phyloP scores from a whole-genome alignment of 2,113 vertebrate genomes.

The Chlorodrepanis virens region DNA sequence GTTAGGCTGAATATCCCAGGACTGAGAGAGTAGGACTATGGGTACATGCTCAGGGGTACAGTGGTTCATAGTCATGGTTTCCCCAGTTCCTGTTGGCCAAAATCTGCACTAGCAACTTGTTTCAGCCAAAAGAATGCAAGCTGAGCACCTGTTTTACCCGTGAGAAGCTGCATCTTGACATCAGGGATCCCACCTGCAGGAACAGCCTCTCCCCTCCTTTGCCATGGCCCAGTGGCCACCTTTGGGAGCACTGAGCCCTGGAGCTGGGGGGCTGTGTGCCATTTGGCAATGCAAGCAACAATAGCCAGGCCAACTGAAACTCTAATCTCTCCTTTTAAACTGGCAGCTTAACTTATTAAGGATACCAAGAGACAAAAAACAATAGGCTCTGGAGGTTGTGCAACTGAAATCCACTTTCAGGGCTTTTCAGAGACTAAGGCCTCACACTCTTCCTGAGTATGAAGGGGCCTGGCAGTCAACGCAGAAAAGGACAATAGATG shows the following conservation, averaged over 20 bases:
- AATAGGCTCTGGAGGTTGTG: conserved; percentile 22
- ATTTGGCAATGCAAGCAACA: neutral
- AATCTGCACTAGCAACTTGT: neutral
- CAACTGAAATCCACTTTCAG: conserved; percentile 9
- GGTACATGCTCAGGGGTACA: neutral
- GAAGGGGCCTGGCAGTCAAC: neutral
- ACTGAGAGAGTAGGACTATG: neutral
- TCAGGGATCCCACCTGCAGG: rapidly evolving
- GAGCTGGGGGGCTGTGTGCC: neutral
- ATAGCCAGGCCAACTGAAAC: neutral
- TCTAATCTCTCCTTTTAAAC: conserved; percentile 32
- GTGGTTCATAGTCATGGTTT: neutral
- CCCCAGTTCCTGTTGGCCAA: neutral
- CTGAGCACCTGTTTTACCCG: neutral
- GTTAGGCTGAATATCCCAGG: neutral
- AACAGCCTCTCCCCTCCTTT: neutral
- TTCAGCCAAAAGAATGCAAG: neutral
- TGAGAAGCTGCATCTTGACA: neutral
- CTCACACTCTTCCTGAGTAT: neutral
- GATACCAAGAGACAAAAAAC: conserved; percentile 26
- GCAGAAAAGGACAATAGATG: neutral
- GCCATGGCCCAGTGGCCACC: neutral
- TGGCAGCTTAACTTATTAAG: conserved; percentile 37
- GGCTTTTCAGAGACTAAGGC: neutral
- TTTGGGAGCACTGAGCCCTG: neutral